Conservation (phyloP, 2,113 vertebrate genomes). For the Strix uralensis region DNA sequence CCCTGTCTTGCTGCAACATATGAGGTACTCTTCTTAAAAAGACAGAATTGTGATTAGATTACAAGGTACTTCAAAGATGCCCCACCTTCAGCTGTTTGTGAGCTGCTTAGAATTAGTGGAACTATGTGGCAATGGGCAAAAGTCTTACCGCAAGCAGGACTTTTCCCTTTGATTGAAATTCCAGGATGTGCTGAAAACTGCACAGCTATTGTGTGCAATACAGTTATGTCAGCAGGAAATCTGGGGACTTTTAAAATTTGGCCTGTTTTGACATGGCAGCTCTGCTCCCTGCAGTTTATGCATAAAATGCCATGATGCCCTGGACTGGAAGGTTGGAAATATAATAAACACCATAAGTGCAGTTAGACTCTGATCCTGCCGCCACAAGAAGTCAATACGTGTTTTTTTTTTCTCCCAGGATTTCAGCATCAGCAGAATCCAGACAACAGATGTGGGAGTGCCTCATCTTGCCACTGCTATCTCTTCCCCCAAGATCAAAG, state of each 20-base stretch:
- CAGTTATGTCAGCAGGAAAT: background rate
- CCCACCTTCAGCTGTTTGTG: background rate
- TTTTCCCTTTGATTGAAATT: background rate
- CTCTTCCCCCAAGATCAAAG: background rate
- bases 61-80: background rate
- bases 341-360: accelerated
- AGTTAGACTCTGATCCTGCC: background rate
- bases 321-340: background rate
- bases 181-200: background rate
- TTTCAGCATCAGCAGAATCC: background rate
- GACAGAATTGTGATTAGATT: background rate
- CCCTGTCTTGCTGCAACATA: background rate
- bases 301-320: background rate
- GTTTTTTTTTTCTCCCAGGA: background rate
- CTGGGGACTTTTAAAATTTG: background rate
- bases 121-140: background rate
- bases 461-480: background rate
- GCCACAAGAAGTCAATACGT: background rate
- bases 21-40: background rate
- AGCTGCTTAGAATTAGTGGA: background rate
- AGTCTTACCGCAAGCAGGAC: background rate
- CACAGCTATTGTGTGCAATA: background rate
- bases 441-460: background rate
- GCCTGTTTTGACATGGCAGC: background rate
- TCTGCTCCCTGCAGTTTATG: background rate